phyloP scores from a whole-genome alignment of 2,113 vertebrate genomes.

The Phalacrocorax carbo region DNA sequence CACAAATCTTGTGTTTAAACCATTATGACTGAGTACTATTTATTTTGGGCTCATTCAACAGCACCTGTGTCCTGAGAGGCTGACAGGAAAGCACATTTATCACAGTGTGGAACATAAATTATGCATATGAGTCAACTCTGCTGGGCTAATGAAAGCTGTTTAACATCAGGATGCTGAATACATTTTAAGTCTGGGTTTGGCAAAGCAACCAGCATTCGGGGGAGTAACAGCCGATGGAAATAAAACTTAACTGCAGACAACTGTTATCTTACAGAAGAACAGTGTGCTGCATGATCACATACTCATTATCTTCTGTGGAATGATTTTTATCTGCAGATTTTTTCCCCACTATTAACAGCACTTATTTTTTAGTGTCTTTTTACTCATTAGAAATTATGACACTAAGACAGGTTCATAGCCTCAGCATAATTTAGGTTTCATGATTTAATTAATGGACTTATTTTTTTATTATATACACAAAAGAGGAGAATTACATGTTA shows the following conservation, averaged over 20 bases:
- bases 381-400: not conserved
- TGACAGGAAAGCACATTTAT: not conserved
- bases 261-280: not conserved
- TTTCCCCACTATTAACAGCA: not conserved
- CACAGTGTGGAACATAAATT: not conserved
- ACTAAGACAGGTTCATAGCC: not conserved
- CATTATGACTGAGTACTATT: not conserved
- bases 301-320: not conserved
- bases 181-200: not conserved
- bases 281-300: not conserved
- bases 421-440: not conserved
- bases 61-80: not conserved
- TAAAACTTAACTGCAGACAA: constrained; percentile 14
- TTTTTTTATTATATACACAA: not conserved
- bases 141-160: constrained; percentile 29
- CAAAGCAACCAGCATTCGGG: not conserved
- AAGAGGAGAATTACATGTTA: not conserved
- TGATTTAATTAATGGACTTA: not conserved
- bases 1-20: not conserved
- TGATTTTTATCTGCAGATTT: not conserved
- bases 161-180: constrained; percentile 1
- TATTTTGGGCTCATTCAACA: not conserved
- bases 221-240: not conserved
- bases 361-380: not conserved
- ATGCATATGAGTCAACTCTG: not conserved